These are phyloP conservation scores for Hippocampus kuda DNA, from an alignment of 2,797 vertebrate genomes.

Conservation along the genomic window DNA sequence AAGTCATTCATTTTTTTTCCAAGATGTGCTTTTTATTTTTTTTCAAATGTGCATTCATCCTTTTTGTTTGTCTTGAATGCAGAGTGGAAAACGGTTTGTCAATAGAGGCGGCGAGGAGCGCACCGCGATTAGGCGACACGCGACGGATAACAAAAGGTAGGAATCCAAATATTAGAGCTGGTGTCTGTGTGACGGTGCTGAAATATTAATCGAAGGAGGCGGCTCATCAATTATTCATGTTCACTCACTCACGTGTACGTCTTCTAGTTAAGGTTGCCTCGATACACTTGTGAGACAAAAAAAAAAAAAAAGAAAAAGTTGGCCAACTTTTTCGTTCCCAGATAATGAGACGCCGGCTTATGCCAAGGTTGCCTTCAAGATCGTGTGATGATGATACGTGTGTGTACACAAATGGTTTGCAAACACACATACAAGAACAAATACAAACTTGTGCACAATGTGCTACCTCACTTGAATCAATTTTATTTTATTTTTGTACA, in stretches of 20 bases:
- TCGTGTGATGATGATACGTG: neutral
- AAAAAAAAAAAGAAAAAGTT: neutral
- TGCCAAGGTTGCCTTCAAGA: neutral
- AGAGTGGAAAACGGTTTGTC: constrained; percentile 35
- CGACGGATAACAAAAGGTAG: constrained; percentile 8
- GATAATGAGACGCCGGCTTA: neutral
- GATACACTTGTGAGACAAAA: neutral
- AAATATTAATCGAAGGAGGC: constrained; percentile 30
- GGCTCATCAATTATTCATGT: constrained; percentile 16
- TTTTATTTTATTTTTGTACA: neutral
- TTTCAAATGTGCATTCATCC: neutral
- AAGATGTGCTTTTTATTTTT: constrained; percentile 4
- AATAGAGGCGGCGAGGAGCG: constrained; percentile 22
- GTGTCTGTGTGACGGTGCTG: constrained; percentile 21
- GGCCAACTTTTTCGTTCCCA: neutral
- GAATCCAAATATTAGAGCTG: constrained; percentile 34
- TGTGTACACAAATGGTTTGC: neutral
- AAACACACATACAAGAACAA: neutral
- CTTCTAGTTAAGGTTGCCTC: constrained; percentile 15
- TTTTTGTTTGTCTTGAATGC: constrained; percentile 26
- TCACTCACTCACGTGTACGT: constrained; percentile 4
- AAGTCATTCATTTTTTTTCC: neutral
- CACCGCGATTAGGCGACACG: constrained; percentile 14
- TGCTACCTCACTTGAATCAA: no score
- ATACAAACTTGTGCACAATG: neutral